Conservation (phyloP, 2,113 vertebrate genomes). For the Numida meleagris region DNA sequence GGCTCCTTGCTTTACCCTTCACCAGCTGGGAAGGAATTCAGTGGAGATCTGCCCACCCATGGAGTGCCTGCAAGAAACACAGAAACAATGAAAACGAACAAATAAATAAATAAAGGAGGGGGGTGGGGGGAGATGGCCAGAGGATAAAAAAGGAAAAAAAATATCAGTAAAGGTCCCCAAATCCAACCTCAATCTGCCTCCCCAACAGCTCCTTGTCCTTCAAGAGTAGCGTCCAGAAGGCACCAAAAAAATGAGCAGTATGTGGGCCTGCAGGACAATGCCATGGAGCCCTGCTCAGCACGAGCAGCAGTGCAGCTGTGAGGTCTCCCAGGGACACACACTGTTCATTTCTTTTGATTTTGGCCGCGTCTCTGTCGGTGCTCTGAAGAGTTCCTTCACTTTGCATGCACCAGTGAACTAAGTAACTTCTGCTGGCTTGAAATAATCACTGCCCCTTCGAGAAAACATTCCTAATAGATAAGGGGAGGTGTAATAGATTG, state of each 20-base stretch:
- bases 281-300: background rate
- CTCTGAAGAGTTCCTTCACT: background rate
- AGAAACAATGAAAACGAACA: background rate
- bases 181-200: background rate
- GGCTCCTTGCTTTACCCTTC: background rate
- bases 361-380: background rate
- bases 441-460: background rate
- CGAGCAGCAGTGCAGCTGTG: background rate
- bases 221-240: background rate
- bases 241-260: background rate
- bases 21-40: background rate
- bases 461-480: background rate
- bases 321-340: background rate
- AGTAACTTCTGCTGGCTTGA: background rate
- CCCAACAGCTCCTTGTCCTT: background rate
- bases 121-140: fast-evolving
- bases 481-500: background rate
- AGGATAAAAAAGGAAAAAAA: background rate
- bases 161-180: background rate
- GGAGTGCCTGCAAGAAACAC: background rate
- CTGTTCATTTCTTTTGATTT: background rate
- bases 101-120: too few relatives aligned
- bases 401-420: background rate
- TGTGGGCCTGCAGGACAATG: background rate
- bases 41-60: background rate